Base-by-base conservation (phyloP, 2,888 invertebrate species). In the Portevinia maculata region DNA sequence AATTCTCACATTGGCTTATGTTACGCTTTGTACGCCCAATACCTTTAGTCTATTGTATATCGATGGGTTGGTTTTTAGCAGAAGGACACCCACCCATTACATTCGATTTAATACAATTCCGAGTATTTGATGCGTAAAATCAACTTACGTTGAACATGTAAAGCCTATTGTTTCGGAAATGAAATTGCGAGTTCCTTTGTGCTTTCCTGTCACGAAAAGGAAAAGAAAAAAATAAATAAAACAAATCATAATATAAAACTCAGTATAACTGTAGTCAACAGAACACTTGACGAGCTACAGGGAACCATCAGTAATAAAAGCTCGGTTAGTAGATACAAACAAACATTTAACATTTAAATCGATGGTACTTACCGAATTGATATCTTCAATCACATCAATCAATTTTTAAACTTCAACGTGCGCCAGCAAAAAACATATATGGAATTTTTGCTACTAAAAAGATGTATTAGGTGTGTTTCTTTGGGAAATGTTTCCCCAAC, bases 311-410 rank as follows among this genome's bases (percentile, higher is more conserved):
- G 15, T 1, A 28, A 8, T 5, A 19, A 34, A 15, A 19, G 15
- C 50, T 13, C 7, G 11, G 2, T 41, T 11, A 44, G 30, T 15
- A 37, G 53, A 46, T 17, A 15, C 55, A 17, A 34, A 57, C 67
- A 74, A 74, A 79, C 67, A 79, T 79, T 79, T 79, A 74, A 74
- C 67, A 67, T 52, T 62, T 75, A 79, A 79, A 79, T 79, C 74
- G 62, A 55, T n/a, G n/a, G n/a, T n/a, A 75, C 69, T 50, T 52
- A 52, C 50, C 32, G 46, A 57, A 30, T 44, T 53, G 69, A 79
- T 15, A 69, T 69, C 62, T 62, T 75, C 79, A 75, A 79, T 74
- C 75, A 52, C 69, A 69, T 69, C 75, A 79, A 75, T 79, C 79
- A 75, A 79, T 79, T 79, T 79, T 79, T 59, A 34, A 50, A 30